Conservation (phyloP, 1,140 invertebrate species). For the Drusus annulatus region DNA sequence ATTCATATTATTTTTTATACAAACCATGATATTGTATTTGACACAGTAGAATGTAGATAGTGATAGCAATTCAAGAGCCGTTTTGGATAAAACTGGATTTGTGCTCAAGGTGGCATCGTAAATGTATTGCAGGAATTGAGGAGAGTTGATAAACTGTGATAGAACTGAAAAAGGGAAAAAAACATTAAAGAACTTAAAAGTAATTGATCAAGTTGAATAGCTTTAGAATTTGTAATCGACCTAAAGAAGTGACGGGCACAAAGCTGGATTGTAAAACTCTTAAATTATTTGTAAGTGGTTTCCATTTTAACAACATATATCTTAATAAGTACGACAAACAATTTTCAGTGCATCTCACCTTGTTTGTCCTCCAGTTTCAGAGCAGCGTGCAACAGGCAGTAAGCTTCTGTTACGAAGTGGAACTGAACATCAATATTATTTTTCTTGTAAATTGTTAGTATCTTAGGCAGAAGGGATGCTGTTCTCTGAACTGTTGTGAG, state of each 20-base stretch:
- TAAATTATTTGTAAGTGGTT: too few relatives aligned
- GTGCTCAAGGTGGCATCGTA: slow-evolving; percentile 41
- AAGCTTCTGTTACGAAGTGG: slow-evolving; percentile 42
- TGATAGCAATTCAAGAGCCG: slow-evolving; percentile 46
- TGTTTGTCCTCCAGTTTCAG: slow-evolving; percentile 47
- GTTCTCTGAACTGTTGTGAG: slow-evolving; percentile 27
- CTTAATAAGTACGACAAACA: too few relatives aligned
- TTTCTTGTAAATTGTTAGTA: slow-evolving; percentile 30
- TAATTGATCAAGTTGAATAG: too few relatives aligned
- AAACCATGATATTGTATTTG: slow-evolving; percentile 46
- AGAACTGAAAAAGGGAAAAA: slow-evolving; percentile 46
- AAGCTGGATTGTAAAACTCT: too few relatives aligned
- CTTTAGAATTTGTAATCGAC: too few relatives aligned
- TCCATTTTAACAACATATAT: too few relatives aligned
- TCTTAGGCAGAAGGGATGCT: slow-evolving; percentile 28
- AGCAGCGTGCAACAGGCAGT: slow-evolving; percentile 44
- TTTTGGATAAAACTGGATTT: slow-evolving; percentile 40
- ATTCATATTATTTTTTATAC: slow-evolving; percentile 14
- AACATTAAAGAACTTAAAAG: not conserved
- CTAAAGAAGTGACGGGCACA: too few relatives aligned
- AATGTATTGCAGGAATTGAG: slow-evolving; percentile 44
- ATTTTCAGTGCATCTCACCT: slow-evolving; percentile 28
- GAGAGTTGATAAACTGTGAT: slow-evolving; percentile 48
- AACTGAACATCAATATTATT: slow-evolving; percentile 21
- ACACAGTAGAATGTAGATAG: slow-evolving; percentile 39